Conservation (phyloP, 2,113 vertebrate species). For the Petroica traversi region DNA sequence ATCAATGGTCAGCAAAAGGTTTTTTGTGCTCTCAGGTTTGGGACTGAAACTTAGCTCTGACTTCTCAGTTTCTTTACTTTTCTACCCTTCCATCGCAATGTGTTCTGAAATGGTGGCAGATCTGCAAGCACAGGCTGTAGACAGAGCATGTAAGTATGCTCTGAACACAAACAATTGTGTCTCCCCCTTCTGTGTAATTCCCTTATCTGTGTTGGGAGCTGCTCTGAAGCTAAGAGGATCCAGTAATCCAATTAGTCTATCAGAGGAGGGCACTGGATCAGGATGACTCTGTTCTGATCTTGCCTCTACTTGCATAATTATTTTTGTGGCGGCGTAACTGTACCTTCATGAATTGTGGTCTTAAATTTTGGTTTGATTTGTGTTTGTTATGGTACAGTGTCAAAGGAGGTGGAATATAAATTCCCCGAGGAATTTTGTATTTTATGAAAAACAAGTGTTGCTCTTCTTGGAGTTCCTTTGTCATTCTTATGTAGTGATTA, state of each 20-base stretch:
- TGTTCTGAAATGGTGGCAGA: not conserved
- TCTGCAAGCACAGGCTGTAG: not conserved
- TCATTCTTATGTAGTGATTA: not conserved
- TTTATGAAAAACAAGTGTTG: not conserved
- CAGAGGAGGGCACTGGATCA: not conserved
- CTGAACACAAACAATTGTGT: not conserved
- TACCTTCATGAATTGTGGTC: not conserved
- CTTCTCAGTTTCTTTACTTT: not conserved
- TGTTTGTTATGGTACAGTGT: not conserved
- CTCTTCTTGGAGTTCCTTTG: not conserved
- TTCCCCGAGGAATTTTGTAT: not conserved
- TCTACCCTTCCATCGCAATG: not conserved
- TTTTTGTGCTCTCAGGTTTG: not conserved
- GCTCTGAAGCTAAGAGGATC: not conserved
- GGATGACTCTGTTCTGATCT: not conserved
- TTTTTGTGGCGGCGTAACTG: not conserved
- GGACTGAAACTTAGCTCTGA: not conserved
- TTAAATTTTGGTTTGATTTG: not conserved
- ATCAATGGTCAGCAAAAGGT: fast-evolving
- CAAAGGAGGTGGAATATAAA: not conserved
- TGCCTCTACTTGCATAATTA: not conserved
- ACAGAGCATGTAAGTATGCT: not conserved
- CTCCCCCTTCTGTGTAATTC: not conserved
- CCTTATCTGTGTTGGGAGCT: not conserved
- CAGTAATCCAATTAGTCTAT: not conserved